Base-by-base conservation (phyloP, 2,888 invertebrate genomes). In the Eupeodes luniger region DNA sequence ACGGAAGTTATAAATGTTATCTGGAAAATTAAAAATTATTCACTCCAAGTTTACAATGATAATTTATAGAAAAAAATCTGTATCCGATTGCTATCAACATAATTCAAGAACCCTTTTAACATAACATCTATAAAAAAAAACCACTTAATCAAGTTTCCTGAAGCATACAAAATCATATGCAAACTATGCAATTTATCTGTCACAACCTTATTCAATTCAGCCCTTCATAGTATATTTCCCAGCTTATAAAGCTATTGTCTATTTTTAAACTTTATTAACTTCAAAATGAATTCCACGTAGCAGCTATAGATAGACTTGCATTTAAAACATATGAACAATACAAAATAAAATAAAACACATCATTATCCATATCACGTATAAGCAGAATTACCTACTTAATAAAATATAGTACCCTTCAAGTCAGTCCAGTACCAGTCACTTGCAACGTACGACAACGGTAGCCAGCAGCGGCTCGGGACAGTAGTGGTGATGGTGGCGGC, bases 341-440 rank as follows among this genome's bases (percentile, higher is more conserved):
- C 40, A 40, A 53, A 53, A 9, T 10, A 55, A 55, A 27, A 27
- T 27, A 27, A 53, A 53, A 16, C 16, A 53, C 19, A 57, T 57
- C 53, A 53, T 27, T 34, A 16, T 51, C 67, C 47, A 51, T 67
- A 51, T 51, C n/a, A 51, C 10, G 51, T 51, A 34, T 64, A 19
- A n/a, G 27, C 14, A 44, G 19, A 44, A 9, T 7, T 61, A 12
- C 36, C n/a, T 64, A 75, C 59, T 67, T 61, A 69, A 62, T 69
- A 75, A 81, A 69, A 76, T 77, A 49, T 53, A 77, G 57, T 67
- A 53, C 78, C 61, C 53, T 44, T 67, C 36, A 84, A 75, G 19
- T 49, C 80, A 5, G 40, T 40, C 40, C 80, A 80, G 14, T 75
- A 7, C 40, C 80, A 80, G 14, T 75, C 84, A 80, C 27, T 57